Percentiles rank a stretch among this genome's conserved stretches.
Conservation (phyloP, 2,797 vertebrate genomes). For the Sebastes taczanowskii region DNA sequence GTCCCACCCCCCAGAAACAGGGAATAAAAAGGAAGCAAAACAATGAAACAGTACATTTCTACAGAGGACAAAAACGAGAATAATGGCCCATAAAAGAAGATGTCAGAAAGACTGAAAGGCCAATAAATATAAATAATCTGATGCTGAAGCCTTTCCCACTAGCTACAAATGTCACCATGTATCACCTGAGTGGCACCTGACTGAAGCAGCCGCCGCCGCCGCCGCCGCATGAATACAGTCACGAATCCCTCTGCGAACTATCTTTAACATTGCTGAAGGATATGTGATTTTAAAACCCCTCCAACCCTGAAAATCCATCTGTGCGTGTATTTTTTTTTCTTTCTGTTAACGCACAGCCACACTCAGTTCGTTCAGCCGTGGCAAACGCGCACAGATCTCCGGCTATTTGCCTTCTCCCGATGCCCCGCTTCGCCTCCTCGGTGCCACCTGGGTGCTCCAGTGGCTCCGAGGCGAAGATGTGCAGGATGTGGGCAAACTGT, state of each 20-base stretch:
- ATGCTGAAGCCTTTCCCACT: neutral
- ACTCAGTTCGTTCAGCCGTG: slow-evolving; percentile 70
- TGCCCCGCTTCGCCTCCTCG: slow-evolving; percentile 56
- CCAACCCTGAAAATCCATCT: slow-evolving; percentile 69
- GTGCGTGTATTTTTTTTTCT: slow-evolving; percentile 59
- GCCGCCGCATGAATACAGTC: neutral
- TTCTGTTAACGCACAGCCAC: slow-evolving; percentile 51
- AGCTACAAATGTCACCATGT: slow-evolving; percentile 7
- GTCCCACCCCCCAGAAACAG: rapidly evolving
- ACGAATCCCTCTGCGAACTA: slow-evolving; percentile 15
- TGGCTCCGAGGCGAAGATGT: slow-evolving; percentile 76
- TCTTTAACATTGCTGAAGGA: slow-evolving; percentile 57
- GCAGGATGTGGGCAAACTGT: slow-evolving; percentile 43
- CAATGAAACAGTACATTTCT: neutral
- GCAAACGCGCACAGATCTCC: slow-evolving; percentile 61
- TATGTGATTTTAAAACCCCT: slow-evolving; percentile 33
- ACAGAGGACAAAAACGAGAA: neutral
- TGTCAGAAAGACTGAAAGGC: neutral
- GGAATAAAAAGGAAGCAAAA: neutral
- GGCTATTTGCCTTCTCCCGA: slow-evolving; percentile 60
- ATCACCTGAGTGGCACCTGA: slow-evolving; percentile 58
- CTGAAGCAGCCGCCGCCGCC: neutral
- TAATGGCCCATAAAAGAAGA: neutral
- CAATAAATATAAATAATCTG: neutral
- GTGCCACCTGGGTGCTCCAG: slow-evolving; percentile 80